Conservation (phyloP, 2,797 vertebrate species). For the Sebastes hubbsi region DNA sequence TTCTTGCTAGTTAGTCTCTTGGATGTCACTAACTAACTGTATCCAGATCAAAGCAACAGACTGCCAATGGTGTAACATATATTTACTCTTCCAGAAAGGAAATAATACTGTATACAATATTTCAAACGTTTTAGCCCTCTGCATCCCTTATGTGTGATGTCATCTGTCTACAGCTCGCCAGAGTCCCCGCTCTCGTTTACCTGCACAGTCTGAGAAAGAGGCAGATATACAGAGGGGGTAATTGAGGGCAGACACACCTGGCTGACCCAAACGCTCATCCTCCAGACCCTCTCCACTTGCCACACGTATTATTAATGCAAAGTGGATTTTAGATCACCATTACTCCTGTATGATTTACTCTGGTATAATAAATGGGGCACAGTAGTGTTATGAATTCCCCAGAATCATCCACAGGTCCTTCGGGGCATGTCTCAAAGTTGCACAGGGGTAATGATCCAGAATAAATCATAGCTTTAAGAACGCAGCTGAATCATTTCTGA, state of each 20-base stretch:
- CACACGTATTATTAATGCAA: constrained; percentile 47
- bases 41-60: neutral
- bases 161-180: neutral
- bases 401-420: constrained; percentile 24
- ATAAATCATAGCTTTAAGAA: constrained; percentile 37
- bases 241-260: constrained; percentile 37
- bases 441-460: constrained; percentile 25
- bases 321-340: constrained; percentile 37
- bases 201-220: neutral
- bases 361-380: constrained; percentile 22
- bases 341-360: constrained; percentile 46
- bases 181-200: neutral
- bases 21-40: neutral
- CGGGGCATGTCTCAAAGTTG: constrained; percentile 1
- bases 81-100: neutral
- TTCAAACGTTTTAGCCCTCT: neutral
- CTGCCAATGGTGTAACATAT: neutral
- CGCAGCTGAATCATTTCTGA: constrained; percentile 16
- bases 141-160: neutral
- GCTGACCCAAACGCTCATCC: constrained; percentile 10
- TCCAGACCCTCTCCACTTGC: neutral
- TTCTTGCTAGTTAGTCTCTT: neutral
- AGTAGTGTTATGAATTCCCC: constrained; percentile 24
- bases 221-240: constrained; percentile 33
- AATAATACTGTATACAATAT: neutral